Base-by-base conservation (phyloP, 2,888 invertebrate genomes). In the Sarcophaga caerulescens region DNA sequence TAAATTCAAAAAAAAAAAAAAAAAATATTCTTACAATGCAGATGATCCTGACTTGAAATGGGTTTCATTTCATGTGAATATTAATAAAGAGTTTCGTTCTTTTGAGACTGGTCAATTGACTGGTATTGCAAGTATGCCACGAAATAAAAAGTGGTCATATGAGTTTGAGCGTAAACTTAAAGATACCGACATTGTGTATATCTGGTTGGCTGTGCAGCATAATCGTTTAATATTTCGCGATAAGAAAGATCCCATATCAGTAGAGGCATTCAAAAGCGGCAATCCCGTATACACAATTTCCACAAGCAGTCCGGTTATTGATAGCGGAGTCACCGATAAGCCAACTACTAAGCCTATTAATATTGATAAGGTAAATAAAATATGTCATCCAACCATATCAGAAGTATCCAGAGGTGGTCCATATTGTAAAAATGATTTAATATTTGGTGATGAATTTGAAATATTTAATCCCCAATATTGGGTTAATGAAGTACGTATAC, bases 381-480 rank as follows among this genome's bases (percentile, higher is more conserved):
- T 66, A 0, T 88, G 89, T 57, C 45, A 59, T 47, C 57, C 65
- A 4, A 81, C 87, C n/a, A 76, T 87, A 21, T 79, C 88, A 0
- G 83, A 75, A 62, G 60, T 87, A 3, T 81, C 77, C 11, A 79
- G n/a, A 44, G 82, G 82, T 23, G 78, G 78, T 25, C 52, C 78
- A 11, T 93, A 92, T 0, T 95, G 95, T 90, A 92, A 93, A 14
- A 94, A 94, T 0, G 92, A 94, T 75, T 91, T 94, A 1, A 91
- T 96, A 69, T 95, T 96, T 88, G 94, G 95, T 78, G 96, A 96
- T 75, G 93, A 94, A 85, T 96, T 96, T 89, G 92, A 94, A 76
- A 59, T 84, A 10, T 88, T 95, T 0, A 91, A 94, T 74, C 90
- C 90, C 6, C 92, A 92, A 2, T 90, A 93, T 68, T 96, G 96